Evolutionary conservation across 2,113 vertebrate genomes (phyloP).

Genomic region (Malaclemys terrapin): DNA sequence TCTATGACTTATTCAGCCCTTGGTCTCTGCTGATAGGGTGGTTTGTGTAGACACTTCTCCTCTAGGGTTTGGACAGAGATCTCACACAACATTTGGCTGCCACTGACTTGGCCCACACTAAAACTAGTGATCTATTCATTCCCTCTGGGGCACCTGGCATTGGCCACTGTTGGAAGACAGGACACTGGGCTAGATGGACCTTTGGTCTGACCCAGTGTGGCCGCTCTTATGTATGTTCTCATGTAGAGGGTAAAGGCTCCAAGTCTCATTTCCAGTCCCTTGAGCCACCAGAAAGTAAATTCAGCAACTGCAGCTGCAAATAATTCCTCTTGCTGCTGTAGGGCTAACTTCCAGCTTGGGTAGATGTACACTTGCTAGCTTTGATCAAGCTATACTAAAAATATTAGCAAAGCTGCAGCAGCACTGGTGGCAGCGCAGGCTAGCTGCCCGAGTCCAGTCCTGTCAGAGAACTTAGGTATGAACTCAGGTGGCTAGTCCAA

Average conservation of each 20-base stretch:
- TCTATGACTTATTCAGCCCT: not conserved
- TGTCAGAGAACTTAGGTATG: not conserved
- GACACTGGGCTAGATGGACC: too few relatives aligned
- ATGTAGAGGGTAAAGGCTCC: fast-evolving
- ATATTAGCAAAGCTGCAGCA: not conserved
- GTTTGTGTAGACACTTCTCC: not conserved
- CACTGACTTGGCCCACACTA: fast-evolving
- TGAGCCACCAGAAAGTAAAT: not conserved
- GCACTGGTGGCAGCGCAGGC: not conserved
- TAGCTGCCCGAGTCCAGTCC: not conserved
- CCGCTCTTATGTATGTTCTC: too few relatives aligned
- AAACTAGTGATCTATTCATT: fast-evolving
- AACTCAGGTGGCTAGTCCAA: not conserved
- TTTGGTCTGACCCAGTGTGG: too few relatives aligned
- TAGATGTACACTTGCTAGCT: not conserved
- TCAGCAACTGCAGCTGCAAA: fast-evolving
- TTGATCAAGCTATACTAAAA: not conserved
- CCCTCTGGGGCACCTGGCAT: too few relatives aligned
- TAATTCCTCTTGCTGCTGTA: fast-evolving
- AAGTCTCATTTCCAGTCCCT: fast-evolving
- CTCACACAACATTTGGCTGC: not conserved
- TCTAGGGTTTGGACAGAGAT: not conserved
- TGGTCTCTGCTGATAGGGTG: not conserved
- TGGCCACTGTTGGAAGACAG: too few relatives aligned
- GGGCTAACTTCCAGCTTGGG: not conserved